Base-by-base conservation (phyloP, 2,888 invertebrate genomes). In the Tenodera sinensis region DNA sequence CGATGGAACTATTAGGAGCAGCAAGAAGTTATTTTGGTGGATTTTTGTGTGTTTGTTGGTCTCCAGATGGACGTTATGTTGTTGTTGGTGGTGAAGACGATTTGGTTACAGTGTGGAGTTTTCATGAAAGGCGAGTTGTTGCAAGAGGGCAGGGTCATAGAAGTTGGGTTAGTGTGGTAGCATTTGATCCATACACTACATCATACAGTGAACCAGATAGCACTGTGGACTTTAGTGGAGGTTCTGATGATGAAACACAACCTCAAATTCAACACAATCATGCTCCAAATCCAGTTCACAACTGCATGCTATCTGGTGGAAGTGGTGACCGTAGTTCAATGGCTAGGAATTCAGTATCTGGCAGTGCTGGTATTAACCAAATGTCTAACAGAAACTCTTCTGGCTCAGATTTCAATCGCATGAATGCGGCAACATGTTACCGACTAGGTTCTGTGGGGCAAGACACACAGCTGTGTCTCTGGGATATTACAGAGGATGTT, bases 71-170 rank as follows among this genome's bases (percentile, higher is more conserved):
- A 85, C 97, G 97, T 92, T 98, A 98, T 92, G 98, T 98, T 87
- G 98, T 98, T 0, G 98, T 98, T 0, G 99, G 99, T 0, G 99
- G 99, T 7, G 99, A 99, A 94, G 99, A 99, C 94, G 99, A 99
- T 94, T 95, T 99, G 90, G 98, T 99, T 88, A 99, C 99, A 0
- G 97, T 99, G 82, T 99, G 99, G 97, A 98, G 98, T 88, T 96
- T 99, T 93, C 95, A 96, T 91, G 99, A 99, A 92, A 96, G 98
- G 91, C 95, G 98, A 87, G 98, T 99, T 9, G 98, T 99, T 12
- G 99, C 99, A n/a, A 94, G 99, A 83, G 99, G 99, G 0, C 98
- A 99, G 93, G 99, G 99, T 0, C 99, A 99, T 93, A 96, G 98
- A 91, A 99, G 99, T 89, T 99, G 99, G 99, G 98, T 99, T 28